Conservation (phyloP, 2,888 invertebrate species). For the Tenthredo amoena region DNA sequence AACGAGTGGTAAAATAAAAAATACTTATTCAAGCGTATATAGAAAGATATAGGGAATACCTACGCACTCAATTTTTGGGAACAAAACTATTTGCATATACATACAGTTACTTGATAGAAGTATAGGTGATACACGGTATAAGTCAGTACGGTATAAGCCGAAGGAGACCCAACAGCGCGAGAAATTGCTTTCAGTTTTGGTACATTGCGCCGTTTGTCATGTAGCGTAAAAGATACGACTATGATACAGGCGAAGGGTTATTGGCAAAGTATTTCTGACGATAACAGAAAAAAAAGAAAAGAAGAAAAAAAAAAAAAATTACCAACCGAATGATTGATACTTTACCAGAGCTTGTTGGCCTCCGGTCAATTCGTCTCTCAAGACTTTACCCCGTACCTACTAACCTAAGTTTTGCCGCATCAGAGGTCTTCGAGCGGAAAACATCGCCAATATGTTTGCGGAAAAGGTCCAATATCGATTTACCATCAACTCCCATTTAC, state of each 20-base stretch:
- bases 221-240: neutral
- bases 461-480: slow-evolving; percentile 9
- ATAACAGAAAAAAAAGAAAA: neutral
- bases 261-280: neutral
- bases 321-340: slow-evolving; percentile 31
- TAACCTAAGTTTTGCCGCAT: neutral
- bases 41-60: neutral
- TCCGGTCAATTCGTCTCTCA: slow-evolving; percentile 29
- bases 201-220: slow-evolving; percentile 28
- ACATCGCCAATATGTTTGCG: slow-evolving; percentile 37
- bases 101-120: neutral
- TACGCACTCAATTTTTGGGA: neutral
- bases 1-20: neutral
- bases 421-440: slow-evolving; percentile 12
- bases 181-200: slow-evolving; percentile 23
- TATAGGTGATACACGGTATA: neutral
- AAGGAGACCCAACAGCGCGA: slow-evolving; percentile 32
- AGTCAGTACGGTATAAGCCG: slow-evolving; percentile 19
- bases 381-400: neutral
- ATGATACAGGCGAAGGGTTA: slow-evolving; percentile 15
- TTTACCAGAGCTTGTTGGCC: slow-evolving; percentile 8
- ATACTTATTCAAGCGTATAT: neutral
- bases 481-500: neutral
- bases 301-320: neutral
- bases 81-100: neutral